These are phyloP conservation scores for Simalia tracyae DNA, from an alignment of 2,797 vertebrate species.

Conservation along the genomic window DNA sequence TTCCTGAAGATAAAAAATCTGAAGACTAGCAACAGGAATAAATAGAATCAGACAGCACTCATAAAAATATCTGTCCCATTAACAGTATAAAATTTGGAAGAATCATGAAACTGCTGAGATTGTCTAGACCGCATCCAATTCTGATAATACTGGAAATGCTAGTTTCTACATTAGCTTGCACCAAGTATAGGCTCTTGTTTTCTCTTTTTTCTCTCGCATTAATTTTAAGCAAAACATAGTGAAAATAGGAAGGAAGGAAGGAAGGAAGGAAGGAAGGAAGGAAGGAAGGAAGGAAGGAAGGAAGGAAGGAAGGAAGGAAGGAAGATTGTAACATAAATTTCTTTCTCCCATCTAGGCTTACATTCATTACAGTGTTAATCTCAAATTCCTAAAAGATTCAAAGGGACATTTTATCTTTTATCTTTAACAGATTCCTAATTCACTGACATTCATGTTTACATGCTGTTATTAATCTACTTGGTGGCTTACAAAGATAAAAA, in stretches of 20 bases:
- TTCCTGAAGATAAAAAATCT: background rate
- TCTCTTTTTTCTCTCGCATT: background rate
- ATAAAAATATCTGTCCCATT: background rate
- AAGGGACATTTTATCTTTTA: slow-evolving; percentile 1
- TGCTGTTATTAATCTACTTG: slow-evolving; percentile 10
- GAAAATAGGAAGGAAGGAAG: background rate
- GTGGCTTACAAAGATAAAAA: slow-evolving; percentile 1
- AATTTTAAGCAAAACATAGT: background rate
- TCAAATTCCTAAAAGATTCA: background rate
- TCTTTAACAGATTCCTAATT: slow-evolving; percentile 13
- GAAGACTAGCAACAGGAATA: background rate
- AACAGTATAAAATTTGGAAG: background rate
- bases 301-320: too few species aligned
- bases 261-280: background rate
- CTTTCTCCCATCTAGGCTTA: background rate
- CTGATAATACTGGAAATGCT: background rate
- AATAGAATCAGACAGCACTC: background rate
- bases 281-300: too few species aligned
- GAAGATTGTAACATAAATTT: background rate
- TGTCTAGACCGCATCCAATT: background rate
- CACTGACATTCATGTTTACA: slow-evolving; percentile 1
- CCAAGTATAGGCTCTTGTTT: background rate
- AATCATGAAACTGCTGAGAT: background rate
- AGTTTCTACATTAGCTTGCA: background rate
- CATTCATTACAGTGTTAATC: background rate